Evolutionary conservation across 2,797 vertebrate species (phyloP).

Genomic region (Pristis pectinata): DNA sequence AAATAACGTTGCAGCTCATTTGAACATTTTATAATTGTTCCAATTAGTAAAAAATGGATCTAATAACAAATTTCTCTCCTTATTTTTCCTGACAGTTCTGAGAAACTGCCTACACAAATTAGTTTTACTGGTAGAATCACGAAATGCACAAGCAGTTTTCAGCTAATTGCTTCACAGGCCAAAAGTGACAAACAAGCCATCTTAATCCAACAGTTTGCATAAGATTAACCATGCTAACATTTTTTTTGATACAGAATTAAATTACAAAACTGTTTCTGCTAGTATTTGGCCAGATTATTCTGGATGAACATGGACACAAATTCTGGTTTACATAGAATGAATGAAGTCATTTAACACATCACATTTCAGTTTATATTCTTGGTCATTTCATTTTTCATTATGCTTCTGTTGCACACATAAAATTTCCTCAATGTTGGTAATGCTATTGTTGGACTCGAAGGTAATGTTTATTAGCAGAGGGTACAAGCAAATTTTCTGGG

Average conservation of each 20-base stretch:
- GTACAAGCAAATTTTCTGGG: neutral
- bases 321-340: constrained; percentile 44
- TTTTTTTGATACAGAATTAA: constrained; percentile 56
- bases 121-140: constrained; percentile 58
- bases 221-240: constrained; percentile 58
- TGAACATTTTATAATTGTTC: neutral
- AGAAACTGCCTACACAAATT: constrained; percentile 43
- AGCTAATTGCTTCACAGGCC: constrained; percentile 59
- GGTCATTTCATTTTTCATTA: neutral
- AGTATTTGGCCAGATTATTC: constrained; percentile 40
- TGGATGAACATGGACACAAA: constrained; percentile 47
- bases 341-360: neutral
- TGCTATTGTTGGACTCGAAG: neutral
- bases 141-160: constrained; percentile 51
- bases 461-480: neutral
- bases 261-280: constrained; percentile 51
- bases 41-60: neutral
- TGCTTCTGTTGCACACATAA: neutral
- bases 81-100: neutral
- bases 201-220: constrained; percentile 53
- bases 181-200: constrained; percentile 49
- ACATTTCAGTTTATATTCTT: neutral
- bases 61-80: neutral
- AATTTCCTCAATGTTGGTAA: neutral
- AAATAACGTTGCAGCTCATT: neutral